A percentile compares a stretch with the other conserved stretches of the same genome.
These are phyloP conservation scores for Aricia artaxerxes DNA, from an alignment of 2,888 invertebrate species.

Conservation along the genomic window DNA sequence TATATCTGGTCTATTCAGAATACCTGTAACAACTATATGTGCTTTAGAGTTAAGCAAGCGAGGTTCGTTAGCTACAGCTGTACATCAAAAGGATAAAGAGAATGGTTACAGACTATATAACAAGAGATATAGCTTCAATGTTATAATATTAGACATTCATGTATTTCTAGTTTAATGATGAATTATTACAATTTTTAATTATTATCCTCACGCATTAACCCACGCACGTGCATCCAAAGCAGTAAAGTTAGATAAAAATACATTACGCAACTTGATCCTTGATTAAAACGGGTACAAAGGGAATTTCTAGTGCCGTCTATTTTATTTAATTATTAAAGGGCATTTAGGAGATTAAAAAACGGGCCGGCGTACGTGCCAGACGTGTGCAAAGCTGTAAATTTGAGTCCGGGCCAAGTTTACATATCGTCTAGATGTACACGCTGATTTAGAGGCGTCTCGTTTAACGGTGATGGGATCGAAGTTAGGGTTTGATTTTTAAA, in stretches of 20 bases:
- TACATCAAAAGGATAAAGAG: conserved; percentile 21
- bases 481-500: conserved; percentile 20
- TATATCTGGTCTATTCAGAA: not conserved
- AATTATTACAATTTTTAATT: not conserved
- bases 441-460: conserved; percentile 30
- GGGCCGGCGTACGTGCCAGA: conserved; percentile 36
- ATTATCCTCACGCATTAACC: not conserved
- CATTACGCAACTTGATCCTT: not conserved
- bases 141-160: not conserved
- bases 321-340: conserved; percentile 34
- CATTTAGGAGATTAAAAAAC: conserved; percentile 34
- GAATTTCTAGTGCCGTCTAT: conserved; percentile 14
- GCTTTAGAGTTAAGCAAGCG: not conserved
- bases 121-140: not conserved
- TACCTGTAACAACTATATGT: not conserved
- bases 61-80: not conserved
- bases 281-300: conserved; percentile 4
- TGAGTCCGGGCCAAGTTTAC: conserved; percentile 43
- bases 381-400: conserved; percentile 41
- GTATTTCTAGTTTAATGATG: not conserved
- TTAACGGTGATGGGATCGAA: conserved; percentile 1
- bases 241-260: conserved; percentile 15
- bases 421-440: conserved; percentile 28
- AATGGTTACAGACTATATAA: not conserved
- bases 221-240: not conserved